Evolutionary conservation across 2,888 invertebrate genomes (phyloP).

Genomic region (Iselma pallidipennis): DNA sequence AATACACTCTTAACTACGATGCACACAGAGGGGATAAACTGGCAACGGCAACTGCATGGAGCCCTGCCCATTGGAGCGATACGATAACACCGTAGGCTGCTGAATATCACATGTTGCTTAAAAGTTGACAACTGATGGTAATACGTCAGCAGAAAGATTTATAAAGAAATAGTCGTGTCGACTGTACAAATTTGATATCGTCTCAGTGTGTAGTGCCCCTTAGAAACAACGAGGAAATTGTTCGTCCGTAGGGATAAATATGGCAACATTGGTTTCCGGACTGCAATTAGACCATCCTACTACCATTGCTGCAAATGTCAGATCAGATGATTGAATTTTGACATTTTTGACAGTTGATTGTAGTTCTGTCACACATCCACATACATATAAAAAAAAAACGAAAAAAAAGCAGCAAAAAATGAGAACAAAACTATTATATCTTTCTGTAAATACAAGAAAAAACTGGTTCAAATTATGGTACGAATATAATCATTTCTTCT

Average conservation of each 20-base stretch:
- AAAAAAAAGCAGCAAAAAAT: neutral
- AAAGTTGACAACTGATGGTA: no score
- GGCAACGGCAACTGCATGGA: no score
- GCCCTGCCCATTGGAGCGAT: no score
- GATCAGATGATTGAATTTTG: neutral
- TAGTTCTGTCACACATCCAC: neutral
- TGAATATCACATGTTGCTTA: no score
- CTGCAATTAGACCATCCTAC: conserved; percentile 19
- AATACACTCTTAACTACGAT: no score
- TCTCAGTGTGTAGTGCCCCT: no score
- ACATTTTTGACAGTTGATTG: neutral
- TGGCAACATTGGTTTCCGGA: neutral
- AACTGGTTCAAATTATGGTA: neutral
- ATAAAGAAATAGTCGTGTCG: no score
- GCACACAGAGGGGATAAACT: no score
- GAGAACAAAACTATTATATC: neutral
- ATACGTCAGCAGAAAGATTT: no score
- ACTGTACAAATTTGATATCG: no score
- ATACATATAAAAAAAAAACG: neutral
- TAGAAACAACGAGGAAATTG: no score
- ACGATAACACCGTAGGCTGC: no score
- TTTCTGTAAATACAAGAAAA: neutral
- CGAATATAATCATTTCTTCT: neutral
- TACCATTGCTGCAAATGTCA: conserved; percentile 4
- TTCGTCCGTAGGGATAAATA: neutral